These are phyloP conservation scores for Pammene fasciana DNA, from an alignment of 2,888 invertebrate species.

Conservation along the genomic window DNA sequence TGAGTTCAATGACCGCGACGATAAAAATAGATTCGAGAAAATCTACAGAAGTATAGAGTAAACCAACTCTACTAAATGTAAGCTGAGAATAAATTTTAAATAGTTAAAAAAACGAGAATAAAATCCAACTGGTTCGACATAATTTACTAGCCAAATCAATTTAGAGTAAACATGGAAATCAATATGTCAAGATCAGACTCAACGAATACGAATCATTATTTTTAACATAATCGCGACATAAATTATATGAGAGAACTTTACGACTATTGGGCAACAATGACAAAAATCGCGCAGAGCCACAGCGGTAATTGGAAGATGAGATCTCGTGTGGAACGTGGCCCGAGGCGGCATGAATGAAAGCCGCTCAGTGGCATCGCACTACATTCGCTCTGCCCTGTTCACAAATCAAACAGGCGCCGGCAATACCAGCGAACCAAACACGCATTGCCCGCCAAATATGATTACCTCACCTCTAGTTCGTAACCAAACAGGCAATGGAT, in stretches of 20 bases:
- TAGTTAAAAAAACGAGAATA: constrained; percentile 7
- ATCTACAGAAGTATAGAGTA: constrained; percentile 24
- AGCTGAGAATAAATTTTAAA: not conserved
- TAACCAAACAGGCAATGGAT: constrained; percentile 52
- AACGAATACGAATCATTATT: constrained; percentile 18
- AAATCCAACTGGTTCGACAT: constrained; percentile 19
- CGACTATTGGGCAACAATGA: constrained; percentile 70
- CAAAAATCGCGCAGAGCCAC: constrained; percentile 72
- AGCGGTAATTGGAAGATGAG: constrained; percentile 81
- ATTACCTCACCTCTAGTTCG: not conserved
- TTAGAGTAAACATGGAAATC: constrained; percentile 30
- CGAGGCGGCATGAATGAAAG: constrained; percentile 82
- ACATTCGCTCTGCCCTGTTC: constrained; percentile 57
- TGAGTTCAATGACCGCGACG: constrained; percentile 29
- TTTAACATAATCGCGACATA: constrained; percentile 40
- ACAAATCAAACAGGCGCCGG: constrained; percentile 57
- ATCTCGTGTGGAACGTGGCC: constrained; percentile 79
- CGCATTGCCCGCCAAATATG: constrained; percentile 54
- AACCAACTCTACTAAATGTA: constrained; percentile 6
- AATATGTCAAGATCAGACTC: constrained; percentile 23
- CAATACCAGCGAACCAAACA: constrained; percentile 41
- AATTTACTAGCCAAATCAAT: constrained; percentile 33
- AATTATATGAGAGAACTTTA: constrained; percentile 47
- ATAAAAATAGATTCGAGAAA: constrained; percentile 27
- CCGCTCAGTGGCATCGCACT: constrained; percentile 74